A percentile compares a stretch with the other conserved stretches of the same genome.
Conservation (phyloP, 23 tunicate species). For the Botrylloides violaceus region DNA sequence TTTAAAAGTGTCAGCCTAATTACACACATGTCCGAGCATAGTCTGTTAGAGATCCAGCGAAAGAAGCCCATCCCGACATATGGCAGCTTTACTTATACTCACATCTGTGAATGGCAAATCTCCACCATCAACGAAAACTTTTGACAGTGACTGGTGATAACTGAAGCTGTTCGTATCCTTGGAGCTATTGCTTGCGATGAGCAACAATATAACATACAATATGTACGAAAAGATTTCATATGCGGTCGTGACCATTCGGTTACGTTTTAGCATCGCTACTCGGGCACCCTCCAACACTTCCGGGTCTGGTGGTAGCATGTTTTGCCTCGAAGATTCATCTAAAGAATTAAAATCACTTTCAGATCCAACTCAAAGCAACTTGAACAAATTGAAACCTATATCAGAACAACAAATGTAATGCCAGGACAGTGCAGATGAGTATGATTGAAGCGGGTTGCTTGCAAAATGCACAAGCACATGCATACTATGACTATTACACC, state of each 20-base stretch:
- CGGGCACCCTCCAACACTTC: conserved; percentile 52
- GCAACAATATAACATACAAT: conserved; percentile 43
- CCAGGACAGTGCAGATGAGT: too few relatives aligned
- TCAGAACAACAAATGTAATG: too few relatives aligned
- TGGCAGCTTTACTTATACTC: not conserved
- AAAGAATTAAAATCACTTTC: too few relatives aligned
- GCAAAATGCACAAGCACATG: too few relatives aligned
- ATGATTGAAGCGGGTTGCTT: too few relatives aligned
- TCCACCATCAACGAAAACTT: conserved; percentile 38
- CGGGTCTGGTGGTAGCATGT: conserved; percentile 20
- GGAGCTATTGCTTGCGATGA: conserved; percentile 44
- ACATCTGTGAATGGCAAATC: conserved; percentile 50
- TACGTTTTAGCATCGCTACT: conserved; percentile 29
- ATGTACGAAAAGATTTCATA: conserved; percentile 55
- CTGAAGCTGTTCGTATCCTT: conserved; percentile 37
- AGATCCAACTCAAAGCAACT: too few relatives aligned
- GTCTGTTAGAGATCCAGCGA: too few relatives aligned
- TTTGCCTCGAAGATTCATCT: not conserved
- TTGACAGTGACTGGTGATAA: conserved; percentile 44
- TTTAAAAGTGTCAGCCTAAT: too few relatives aligned
- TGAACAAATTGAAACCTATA: too few relatives aligned
- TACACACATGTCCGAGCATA: too few relatives aligned
- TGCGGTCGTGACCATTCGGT: conserved; percentile 52
- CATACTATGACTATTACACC: too few relatives aligned
- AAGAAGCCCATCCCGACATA: too few relatives aligned